Base-by-base conservation (phyloP, 1,140 invertebrate genomes). In the Anastrepha obliqua region DNA sequence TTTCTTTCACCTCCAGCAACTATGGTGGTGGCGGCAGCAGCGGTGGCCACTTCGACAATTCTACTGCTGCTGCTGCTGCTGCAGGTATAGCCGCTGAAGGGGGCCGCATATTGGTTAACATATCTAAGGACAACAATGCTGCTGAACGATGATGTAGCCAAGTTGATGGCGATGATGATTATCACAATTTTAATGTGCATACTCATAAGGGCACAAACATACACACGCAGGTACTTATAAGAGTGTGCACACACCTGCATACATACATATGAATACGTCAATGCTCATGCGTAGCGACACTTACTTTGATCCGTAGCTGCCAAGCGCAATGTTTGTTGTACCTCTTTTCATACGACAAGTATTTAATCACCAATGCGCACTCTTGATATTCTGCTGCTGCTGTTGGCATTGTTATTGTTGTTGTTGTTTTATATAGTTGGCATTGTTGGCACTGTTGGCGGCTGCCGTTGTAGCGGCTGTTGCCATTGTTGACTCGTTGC, bases 101-200 rank as follows among this genome's bases (percentile, higher is more conserved):
- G 4, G 60, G 60, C 60, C 15, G 15, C 67, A 2, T 8, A 55
- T 55, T 74, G 74, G 74, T 55, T 81, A 8, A 42, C 47, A 62
- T 42, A 55, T 29, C 29, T 20, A 29, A 81, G 67, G n/a, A 81
- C 47, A 81, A 81, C 20, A 81, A 81, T 17, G 74, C 47, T 20
- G 74, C 15, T 81, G 74, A 81, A 51, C 74, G 74, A 4, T 55
- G 74, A 81, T 81, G 74, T 29, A 29, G 74, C 74, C 74, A 81
- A 81, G n/a, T 81, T 81, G 74, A 81, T 81, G 74, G 74, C 74
- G 74, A 81, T 81, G 74, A 81, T 81, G 74, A 81, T 81, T 81
- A 81, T 81, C 47, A 81, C 44, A 81, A 81, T 81, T 55, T 81
- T 81, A 55, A 81, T 81, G 47, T 81, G 44, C 74, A 51, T 81